Evolutionary conservation across 2,888 invertebrate genomes (phyloP), one percentile per base, ranked within the genome.

Genomic region (Lycia hirtaria): DNA sequence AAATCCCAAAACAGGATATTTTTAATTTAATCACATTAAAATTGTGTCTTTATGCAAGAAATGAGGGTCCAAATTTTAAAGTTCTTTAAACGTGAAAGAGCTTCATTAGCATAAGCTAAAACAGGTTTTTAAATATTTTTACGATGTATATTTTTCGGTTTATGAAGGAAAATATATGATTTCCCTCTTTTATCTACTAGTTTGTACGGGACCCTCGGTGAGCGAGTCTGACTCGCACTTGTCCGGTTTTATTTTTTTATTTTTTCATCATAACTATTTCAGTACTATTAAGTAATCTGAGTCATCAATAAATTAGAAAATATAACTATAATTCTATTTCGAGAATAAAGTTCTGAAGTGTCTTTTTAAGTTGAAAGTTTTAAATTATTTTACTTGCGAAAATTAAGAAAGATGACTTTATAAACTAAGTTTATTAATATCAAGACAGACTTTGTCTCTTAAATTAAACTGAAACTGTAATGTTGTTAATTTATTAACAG

Each of bases 321-420:
- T 5, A 3, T 26, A 6, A 3, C 26, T 5, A 26, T 26, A 6
- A 26, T 26, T 26, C 15, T 26, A 17, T 28, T 26, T 14, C 1
- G 0, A 30, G 12, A 30, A 30, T 3, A 0, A 30, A 44, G 30
- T n/a, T 26, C 5, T 15, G 1, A 30, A 44, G 19, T 7, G 44
- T 30, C 7, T n/a, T 19, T 19, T 12, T 12, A 28, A 28, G 10
- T n/a, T 6, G 3, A 43, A 44, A 44, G 30, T 30, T 44, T 48
- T 22, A 14, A 48, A 35, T 33, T 26, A 48, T 35, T 26, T 48
- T 24, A 37, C 35, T 22, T 10, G 30, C 4, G 40, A 50, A 20
- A 49, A 38, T 50, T 50, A 19, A 30, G 1, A 47, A 26, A 47
- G 35, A 47, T 26, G 6, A 47, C 35, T 47, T 47, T 6, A 5